These are phyloP conservation scores for Sitta carolinensis DNA, from an alignment of 2,797 vertebrate species.

Conservation along the genomic window DNA sequence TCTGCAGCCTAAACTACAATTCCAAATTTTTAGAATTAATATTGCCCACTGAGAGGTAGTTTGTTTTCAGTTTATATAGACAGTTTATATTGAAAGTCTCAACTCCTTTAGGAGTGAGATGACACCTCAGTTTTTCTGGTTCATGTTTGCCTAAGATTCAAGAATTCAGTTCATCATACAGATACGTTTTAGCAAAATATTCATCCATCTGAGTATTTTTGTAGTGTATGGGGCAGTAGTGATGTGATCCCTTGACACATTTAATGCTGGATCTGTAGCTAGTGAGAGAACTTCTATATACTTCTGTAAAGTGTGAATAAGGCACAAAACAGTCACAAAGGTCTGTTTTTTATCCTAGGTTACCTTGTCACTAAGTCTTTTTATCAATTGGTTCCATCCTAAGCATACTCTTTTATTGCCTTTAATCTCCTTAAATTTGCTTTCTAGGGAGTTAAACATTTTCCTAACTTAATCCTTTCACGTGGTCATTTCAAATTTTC, in stretches of 20 bases:
- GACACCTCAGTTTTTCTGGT: not conserved
- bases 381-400: not conserved
- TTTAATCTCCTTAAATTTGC: not conserved
- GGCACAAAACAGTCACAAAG: not conserved
- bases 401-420: not conserved
- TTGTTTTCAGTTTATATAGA: not conserved
- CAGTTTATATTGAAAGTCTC: not conserved
- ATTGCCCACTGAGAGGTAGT: not conserved
- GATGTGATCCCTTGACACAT: not conserved
- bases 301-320: not conserved
- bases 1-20: not conserved
- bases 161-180: not conserved
- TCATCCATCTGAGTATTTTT: not conserved
- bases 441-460: not conserved
- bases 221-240: not conserved
- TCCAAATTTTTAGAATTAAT: not conserved
- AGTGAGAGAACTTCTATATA: not conserved
- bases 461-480: not conserved
- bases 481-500: not conserved
- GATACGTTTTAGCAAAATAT: not conserved
- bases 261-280: not conserved
- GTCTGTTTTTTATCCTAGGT: not conserved
- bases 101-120: not conserved
- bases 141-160: not conserved
- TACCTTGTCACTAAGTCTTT: not conserved